A percentile compares a stretch with the other conserved stretches of the same genome.
Evolutionary conservation across 2,113 vertebrate genomes (phyloP).

Genomic region (Ophiodon elongatus): DNA sequence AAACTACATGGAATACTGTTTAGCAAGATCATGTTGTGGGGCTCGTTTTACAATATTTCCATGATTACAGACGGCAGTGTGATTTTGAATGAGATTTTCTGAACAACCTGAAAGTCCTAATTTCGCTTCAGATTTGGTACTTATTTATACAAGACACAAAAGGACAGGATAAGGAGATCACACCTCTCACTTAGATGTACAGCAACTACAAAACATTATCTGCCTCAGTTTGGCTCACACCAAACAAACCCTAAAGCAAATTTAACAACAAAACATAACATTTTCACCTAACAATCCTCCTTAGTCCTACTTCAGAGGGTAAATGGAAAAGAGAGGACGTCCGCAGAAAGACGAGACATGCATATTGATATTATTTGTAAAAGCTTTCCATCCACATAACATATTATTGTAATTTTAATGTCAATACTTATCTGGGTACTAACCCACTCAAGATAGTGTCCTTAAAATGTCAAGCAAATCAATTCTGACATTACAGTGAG

Average conservation of each 20-base stretch:
- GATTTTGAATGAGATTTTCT: neutral
- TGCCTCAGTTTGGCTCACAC: neutral
- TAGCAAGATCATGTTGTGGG: neutral
- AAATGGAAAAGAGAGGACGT: neutral
- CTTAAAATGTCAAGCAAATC: slow-evolving; percentile 30
- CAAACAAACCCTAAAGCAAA: neutral
- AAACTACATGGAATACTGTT: neutral
- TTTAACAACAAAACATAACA: slow-evolving; percentile 11
- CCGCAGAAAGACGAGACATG: neutral
- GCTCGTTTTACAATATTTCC: neutral
- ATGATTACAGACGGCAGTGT: neutral
- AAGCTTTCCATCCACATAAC: neutral
- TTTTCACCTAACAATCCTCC: neutral
- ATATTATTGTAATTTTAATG: neutral
- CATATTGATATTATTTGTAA: neutral
- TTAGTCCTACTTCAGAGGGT: neutral
- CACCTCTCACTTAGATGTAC: neutral
- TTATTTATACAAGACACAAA: too few species aligned
- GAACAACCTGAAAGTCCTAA: rapidly evolving
- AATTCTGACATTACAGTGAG: slow-evolving; percentile 2
- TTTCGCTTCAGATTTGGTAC: rapidly evolving
- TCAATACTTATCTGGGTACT: slow-evolving; percentile 6
- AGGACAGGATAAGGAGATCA: neutral
- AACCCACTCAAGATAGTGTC: neutral
- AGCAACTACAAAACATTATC: slow-evolving; percentile 3